Evolutionary conservation across 1,140 invertebrate genomes (phyloP).

Genomic region (Drosophila dunni): DNA sequence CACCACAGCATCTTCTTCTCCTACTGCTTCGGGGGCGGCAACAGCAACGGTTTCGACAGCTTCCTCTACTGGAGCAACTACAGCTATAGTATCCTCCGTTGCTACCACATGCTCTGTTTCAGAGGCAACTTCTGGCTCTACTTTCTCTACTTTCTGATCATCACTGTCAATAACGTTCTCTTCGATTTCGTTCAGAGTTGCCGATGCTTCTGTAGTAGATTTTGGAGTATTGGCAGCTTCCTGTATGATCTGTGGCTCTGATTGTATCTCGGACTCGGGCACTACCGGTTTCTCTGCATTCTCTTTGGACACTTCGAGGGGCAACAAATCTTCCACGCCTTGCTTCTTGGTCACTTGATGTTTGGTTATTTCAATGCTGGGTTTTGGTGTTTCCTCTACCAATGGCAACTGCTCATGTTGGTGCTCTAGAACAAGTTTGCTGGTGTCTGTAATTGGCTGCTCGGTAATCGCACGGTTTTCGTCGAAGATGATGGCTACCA

Average conservation of each 20-base stretch:
- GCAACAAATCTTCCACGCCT: constrained; percentile 58
- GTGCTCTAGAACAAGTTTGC: constrained; percentile 54
- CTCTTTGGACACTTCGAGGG: constrained; percentile 36
- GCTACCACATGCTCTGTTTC: constrained; percentile 10
- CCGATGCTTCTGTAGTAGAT: constrained; percentile 9
- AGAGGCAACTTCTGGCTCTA: constrained; percentile 4
- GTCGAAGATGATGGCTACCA: constrained; percentile 62
- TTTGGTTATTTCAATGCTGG: constrained; percentile 54
- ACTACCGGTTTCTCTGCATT: constrained; percentile 11
- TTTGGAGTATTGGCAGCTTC: neutral
- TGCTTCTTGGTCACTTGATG: constrained; percentile 73
- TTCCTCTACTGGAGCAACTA: constrained; percentile 10
- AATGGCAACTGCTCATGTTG: constrained; percentile 42
- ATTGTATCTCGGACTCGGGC: constrained; percentile 2
- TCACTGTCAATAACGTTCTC: constrained; percentile 42
- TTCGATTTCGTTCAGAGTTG: constrained; percentile 49
- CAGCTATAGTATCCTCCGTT: constrained; percentile 10
- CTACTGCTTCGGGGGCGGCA: neutral
- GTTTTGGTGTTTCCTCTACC: constrained; percentile 23
- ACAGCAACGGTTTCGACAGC: neutral
- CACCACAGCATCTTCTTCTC: constrained; percentile 9
- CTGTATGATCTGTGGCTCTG: neutral
- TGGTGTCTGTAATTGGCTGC: constrained; percentile 61
- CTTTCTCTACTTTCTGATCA: constrained; percentile 5
- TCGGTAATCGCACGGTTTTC: constrained; percentile 69